phyloP scores from a whole-genome alignment of 2,113 vertebrate genomes.

The Struthio camelus region DNA sequence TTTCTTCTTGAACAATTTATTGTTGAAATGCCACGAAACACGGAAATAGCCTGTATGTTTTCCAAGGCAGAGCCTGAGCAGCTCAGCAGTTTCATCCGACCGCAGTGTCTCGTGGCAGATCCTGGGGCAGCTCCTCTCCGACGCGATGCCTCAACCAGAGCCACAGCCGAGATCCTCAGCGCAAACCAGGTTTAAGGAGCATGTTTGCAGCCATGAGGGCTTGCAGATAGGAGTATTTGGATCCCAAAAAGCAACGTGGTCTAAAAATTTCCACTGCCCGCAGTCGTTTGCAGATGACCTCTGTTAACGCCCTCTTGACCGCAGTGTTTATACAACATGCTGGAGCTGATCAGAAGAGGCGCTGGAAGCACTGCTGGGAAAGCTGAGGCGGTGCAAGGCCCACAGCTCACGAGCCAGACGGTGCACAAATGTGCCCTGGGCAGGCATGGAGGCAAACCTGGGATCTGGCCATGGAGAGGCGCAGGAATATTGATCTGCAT shows the following conservation, averaged over 20 bases:
- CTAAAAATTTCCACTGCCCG: neutral
- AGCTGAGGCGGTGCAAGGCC: neutral
- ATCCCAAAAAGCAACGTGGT: accelerated
- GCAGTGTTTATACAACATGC: accelerated
- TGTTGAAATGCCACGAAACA: neutral
- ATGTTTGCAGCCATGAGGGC: neutral
- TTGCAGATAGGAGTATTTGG: neutral
- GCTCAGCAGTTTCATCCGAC: neutral
- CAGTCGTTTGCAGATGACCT: neutral
- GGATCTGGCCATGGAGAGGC: neutral
- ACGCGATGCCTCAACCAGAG: neutral
- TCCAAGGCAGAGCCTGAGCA: neutral
- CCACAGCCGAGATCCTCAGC: neutral
- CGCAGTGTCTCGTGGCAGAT: neutral
- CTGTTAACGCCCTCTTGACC: neutral
- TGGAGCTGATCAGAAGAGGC: neutral
- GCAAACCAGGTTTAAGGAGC: neutral
- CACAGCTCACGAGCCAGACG: accelerated
- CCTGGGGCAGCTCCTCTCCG: accelerated
- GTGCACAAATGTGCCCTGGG: neutral
- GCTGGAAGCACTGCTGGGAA: neutral
- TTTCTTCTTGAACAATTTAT: neutral
- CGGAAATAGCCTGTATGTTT: neutral
- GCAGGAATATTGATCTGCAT: neutral
- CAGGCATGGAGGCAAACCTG: neutral